Percentiles rank a stretch among this genome's conserved stretches.
Conservation (phyloP, 1,140 invertebrate genomes). For the Ceratosolen fusciceps region DNA sequence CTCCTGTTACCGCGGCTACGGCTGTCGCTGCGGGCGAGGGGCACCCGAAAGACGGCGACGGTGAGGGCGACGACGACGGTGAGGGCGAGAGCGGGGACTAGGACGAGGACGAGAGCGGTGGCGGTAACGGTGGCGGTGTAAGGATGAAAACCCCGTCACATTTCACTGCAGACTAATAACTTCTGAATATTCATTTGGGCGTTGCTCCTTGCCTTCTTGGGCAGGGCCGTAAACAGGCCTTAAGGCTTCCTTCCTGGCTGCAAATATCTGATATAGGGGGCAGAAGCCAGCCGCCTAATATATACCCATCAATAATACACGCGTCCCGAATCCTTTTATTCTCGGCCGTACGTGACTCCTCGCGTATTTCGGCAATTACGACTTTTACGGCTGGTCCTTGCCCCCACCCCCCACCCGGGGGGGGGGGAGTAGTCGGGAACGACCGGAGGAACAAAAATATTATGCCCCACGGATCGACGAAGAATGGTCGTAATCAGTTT, state of each 20-base stretch:
- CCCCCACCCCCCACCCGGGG: no score
- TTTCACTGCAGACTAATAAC: conserved; percentile 73
- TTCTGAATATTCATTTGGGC: conserved; percentile 74
- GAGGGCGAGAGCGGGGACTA: neutral
- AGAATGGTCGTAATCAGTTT: no score
- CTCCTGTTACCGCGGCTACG: no score
- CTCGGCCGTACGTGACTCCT: no score
- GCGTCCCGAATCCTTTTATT: neutral
- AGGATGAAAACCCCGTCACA: conserved; percentile 71
- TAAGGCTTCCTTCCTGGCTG: conserved; percentile 67
- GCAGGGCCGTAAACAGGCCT: conserved; percentile 68
- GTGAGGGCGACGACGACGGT: conserved; percentile 25
- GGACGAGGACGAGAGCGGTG: conserved; percentile 56
- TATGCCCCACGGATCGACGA: no score
- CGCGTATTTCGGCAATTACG: neutral
- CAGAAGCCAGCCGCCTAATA: conserved; percentile 49
- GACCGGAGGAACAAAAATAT: no score
- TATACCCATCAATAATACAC: conserved; percentile 37
- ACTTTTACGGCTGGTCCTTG: neutral
- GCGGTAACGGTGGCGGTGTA: conserved; percentile 68
- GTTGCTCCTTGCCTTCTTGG: conserved; percentile 66
- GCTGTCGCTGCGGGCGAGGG: neutral
- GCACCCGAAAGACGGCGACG: neutral
- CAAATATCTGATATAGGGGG: conserved; percentile 37
- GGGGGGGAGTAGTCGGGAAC: no score